A percentile compares a stretch with the other conserved stretches of the same genome.
Conservation (phyloP, 2,888 invertebrate species). For the Stramonita haemastoma region DNA sequence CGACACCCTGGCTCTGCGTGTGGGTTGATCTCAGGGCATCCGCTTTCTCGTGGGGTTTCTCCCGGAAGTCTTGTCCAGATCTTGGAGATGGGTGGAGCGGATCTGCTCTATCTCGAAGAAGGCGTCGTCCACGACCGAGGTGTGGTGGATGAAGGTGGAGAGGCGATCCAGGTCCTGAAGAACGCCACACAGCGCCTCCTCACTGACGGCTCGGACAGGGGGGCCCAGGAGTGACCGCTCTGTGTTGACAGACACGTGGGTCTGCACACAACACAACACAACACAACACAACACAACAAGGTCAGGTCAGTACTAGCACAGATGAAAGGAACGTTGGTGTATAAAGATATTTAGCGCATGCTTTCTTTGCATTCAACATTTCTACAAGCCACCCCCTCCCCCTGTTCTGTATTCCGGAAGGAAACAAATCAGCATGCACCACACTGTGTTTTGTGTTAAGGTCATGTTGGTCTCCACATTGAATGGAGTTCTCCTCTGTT, state of each 20-base stretch:
- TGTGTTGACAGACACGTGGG: constrained; percentile 27
- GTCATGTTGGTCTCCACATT: too few relatives aligned
- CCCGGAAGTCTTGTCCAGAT: not conserved
- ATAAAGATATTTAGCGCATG: too few relatives aligned
- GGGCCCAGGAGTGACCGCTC: constrained; percentile 32
- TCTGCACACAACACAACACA: not conserved
- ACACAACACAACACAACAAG: not conserved
- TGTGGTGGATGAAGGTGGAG: constrained; percentile 39
- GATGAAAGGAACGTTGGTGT: too few relatives aligned
- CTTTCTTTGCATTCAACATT: too few relatives aligned
- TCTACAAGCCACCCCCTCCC: too few relatives aligned
- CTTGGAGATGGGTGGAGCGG: constrained; percentile 37
- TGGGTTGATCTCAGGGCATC: not conserved
- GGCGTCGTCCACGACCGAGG: constrained; percentile 47
- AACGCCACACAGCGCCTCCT: constrained; percentile 37
- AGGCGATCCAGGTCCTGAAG: constrained; percentile 47
- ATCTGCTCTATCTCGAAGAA: constrained; percentile 49
- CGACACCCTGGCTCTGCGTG: not conserved
- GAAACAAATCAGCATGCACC: too few relatives aligned
- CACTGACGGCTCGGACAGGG: constrained; percentile 33
- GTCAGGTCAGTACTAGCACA: too few relatives aligned
- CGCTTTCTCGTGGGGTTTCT: not conserved
- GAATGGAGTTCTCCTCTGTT: too few relatives aligned
- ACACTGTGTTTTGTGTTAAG: too few relatives aligned
- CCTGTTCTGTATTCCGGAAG: too few relatives aligned